A percentile compares a stretch with the other conserved stretches of the same genome.
phyloP scores from a whole-genome alignment of 2,113 vertebrate genomes.

The Rhabdornis inornatus region DNA sequence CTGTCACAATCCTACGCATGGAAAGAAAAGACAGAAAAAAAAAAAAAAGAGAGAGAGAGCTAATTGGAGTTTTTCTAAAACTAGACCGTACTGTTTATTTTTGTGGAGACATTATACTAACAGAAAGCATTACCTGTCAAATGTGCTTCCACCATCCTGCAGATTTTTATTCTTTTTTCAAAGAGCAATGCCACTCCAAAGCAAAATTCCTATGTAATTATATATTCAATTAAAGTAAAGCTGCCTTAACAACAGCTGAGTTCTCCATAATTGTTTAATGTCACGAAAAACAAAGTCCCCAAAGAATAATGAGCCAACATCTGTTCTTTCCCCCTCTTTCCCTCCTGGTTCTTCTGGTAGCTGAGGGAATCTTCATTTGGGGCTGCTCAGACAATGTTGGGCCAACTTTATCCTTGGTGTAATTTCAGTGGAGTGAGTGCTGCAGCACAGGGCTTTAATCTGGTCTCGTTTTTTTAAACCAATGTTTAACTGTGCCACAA shows the following conservation, averaged over 20 bases:
- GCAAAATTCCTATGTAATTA: neutral
- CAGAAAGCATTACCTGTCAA: neutral
- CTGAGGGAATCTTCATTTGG: neutral
- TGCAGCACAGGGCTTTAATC: neutral
- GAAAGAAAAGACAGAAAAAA: neutral
- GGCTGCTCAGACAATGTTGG: neutral
- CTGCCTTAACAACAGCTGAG: constrained; percentile 7
- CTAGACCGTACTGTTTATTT: neutral
- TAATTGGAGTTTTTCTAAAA: neutral
- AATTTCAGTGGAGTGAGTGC: neutral
- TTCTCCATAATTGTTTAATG: neutral
- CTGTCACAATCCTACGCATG: neutral
- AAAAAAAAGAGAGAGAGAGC: too few species aligned
- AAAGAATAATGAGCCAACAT: constrained; percentile 28
- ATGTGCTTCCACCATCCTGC: neutral
- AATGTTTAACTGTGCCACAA: neutral
- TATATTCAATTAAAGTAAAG: constrained; percentile 35
- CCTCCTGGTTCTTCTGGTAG: neutral
- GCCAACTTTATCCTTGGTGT: neutral
- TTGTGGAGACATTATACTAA: neutral
- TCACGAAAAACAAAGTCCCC: neutral
- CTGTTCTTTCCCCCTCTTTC: neutral
- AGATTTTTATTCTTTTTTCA: neutral
- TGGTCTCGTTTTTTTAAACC: neutral
- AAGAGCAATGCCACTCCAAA: neutral